These are phyloP conservation scores for Istiophorus platypterus DNA, from an alignment of 2,113 vertebrate genomes.

Conservation along the genomic window DNA sequence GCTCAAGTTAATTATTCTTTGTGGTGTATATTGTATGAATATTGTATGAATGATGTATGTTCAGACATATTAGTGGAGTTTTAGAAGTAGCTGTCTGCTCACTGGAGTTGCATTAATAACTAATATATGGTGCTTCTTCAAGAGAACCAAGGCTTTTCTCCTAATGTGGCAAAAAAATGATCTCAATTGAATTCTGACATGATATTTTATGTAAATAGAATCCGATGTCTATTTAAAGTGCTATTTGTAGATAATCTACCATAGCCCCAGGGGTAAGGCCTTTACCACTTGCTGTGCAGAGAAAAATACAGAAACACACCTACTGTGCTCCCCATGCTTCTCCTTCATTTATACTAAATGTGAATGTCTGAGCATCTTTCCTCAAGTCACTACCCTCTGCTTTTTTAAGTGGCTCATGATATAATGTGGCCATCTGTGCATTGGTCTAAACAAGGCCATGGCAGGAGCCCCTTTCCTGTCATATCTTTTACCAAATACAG, in stretches of 20 bases:
- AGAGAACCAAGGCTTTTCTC: conserved; percentile 27
- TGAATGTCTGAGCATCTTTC: neutral
- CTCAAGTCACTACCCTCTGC: conserved; percentile 25
- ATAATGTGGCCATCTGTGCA: conserved; percentile 52
- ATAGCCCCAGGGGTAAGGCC: conserved; percentile 35
- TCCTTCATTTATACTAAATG: conserved; percentile 23
- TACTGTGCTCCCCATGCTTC: neutral
- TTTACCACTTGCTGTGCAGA: conserved; percentile 34
- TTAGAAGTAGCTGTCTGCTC: conserved; percentile 8
- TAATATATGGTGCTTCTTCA: neutral
- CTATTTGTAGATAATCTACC: conserved; percentile 34
- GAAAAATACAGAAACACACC: neutral
- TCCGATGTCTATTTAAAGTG: conserved; percentile 21
- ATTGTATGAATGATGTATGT: conserved; percentile 30
- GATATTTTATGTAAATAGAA: conserved; percentile 35
- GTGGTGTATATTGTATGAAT: conserved; percentile 38
- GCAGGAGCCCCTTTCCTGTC: conserved; percentile 41
- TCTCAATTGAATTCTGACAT: neutral
- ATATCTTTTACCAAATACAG: conserved; percentile 52
- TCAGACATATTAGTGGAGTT: conserved; percentile 10
- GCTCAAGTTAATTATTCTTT: conserved; percentile 29
- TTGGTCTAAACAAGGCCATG: conserved; percentile 37
- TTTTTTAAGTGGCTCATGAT: conserved; percentile 24
- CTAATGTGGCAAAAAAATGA: conserved; percentile 3
- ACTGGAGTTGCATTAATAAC: conserved; percentile 19